Evolutionary conservation across 2,888 invertebrate genomes (phyloP), one percentile per base, ranked within the genome.

Genomic region (Idaea straminata): DNA sequence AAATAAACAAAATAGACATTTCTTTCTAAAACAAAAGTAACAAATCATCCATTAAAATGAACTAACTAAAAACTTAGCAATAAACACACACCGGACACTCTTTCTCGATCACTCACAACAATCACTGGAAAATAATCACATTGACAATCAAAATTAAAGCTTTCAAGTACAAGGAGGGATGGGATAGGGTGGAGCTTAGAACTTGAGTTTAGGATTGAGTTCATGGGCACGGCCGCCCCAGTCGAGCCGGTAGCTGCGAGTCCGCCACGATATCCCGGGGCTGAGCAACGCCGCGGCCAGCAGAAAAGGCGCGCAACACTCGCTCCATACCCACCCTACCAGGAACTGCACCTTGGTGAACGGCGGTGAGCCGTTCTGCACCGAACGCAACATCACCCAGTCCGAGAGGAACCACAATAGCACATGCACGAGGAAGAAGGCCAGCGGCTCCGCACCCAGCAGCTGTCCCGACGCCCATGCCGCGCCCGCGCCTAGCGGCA

Each of bases 151-250:
- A 88, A 88, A 88, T 90, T 90, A 91, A 91, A 91, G 88, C 89
- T 89, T 87, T 84, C 65, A 72, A 77, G 78, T 80, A 80, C 73
- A 74, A 76, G 74, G 75, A 74, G 79, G 78, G 78, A 73, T 70
- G 34, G 59, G 78, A 73, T 70, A 13, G 59, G 80, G 77, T 77
- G 68, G 64, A 16, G 77, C 81, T 90, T 83, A 95, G 86, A 95
- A 95, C 86, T 95, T 95, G 79, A 94, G 94, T 88, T 96, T 95
- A 72, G 95, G 95, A 84, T 96, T 96, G 74, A 97, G 94, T 93
- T 98, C 97, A 83, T 98, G 98, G 62, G 98, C 98, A 61, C 97
- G 92, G 57, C 99, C 99, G 71, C 99, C 99, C 99, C 99, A 99
- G 77, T 96, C 96, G 70, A 99, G 94, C 85, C 96, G 96, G 91